Conservation (phyloP, 2,888 invertebrate species). For the Meiosimyza platycephala region DNA sequence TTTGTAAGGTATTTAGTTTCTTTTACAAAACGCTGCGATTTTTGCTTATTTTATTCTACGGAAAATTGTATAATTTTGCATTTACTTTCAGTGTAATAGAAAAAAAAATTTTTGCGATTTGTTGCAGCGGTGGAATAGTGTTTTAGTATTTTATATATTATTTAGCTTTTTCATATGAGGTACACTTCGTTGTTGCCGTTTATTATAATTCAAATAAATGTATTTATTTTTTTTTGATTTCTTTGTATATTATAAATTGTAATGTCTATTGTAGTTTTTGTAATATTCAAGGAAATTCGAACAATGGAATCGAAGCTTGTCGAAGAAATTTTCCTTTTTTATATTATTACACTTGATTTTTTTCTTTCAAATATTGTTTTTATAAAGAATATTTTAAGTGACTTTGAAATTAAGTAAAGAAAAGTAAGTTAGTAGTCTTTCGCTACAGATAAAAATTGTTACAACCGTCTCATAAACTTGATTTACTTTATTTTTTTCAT, state of each 20-base stretch:
- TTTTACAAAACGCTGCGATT: slow-evolving; percentile 24
- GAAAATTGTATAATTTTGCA: slow-evolving; percentile 26
- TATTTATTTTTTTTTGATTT: slow-evolving; percentile 8
- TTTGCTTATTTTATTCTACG: slow-evolving; percentile 6
- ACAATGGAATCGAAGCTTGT: not conserved
- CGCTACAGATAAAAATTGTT: slow-evolving; percentile 4
- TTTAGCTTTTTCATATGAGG: slow-evolving; percentile 15
- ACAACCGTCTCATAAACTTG: no score
- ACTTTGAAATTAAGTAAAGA: not conserved
- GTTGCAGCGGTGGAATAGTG: not conserved
- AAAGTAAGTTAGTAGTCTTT: not conserved
- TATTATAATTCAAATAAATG: not conserved
- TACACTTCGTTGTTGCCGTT: slow-evolving; percentile 2
- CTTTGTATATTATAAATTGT: not conserved
- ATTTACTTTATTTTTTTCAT: no score
- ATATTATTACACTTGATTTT: no score
- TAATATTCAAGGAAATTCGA: slow-evolving; percentile 21
- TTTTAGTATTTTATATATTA: slow-evolving; percentile 1
- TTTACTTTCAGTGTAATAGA: slow-evolving; percentile 9
- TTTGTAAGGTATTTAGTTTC: slow-evolving; percentile 32
- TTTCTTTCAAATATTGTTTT: not conserved
- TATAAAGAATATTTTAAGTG: not conserved
- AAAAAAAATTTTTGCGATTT: not conserved
- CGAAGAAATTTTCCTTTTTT: not conserved
- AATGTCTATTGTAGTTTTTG: not conserved